phyloP scores from a whole-genome alignment of 2,113 vertebrate species.

The Cinclus mexicanus region DNA sequence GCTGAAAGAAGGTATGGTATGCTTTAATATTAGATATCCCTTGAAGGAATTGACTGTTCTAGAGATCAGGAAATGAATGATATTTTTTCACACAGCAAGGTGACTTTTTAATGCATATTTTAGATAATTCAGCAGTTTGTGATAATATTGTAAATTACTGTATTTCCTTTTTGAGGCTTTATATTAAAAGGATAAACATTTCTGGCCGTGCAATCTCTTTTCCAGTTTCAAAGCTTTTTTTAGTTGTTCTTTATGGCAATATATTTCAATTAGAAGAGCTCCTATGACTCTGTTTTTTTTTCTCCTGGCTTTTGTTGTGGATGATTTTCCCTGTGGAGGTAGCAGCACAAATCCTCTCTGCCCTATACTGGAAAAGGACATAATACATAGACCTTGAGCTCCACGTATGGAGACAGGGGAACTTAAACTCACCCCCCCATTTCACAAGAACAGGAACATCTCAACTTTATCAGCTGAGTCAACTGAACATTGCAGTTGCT shows the following conservation, averaged over 20 bases:
- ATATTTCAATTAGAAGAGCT: not conserved
- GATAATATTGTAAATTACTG: not conserved
- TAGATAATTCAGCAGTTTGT: not conserved
- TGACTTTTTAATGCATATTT: constrained; percentile 20
- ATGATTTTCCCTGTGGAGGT: not conserved
- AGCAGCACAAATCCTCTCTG: not conserved
- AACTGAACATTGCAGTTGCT: not conserved
- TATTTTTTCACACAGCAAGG: not conserved
- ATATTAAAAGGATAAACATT: not conserved
- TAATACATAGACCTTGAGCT: not conserved
- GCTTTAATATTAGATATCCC: constrained; percentile 16
- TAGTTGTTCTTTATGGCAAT: not conserved
- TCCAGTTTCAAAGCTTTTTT: not conserved
- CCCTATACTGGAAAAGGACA: not conserved
- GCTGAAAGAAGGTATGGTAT: not conserved
- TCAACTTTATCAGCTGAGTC: not conserved
- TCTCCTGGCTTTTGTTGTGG: not conserved
- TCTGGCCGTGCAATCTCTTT: not conserved
- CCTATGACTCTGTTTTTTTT: not conserved
- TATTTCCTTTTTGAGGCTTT: not conserved
- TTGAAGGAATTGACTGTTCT: constrained; percentile 16
- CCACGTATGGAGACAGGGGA: not conserved
- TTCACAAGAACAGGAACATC: not conserved
- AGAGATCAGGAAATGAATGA: constrained; percentile 17
- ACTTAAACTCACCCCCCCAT: not conserved